These are phyloP conservation scores for Brachynemurus nebulosus DNA, from an alignment of 2,888 invertebrate species.

Conservation along the genomic window DNA sequence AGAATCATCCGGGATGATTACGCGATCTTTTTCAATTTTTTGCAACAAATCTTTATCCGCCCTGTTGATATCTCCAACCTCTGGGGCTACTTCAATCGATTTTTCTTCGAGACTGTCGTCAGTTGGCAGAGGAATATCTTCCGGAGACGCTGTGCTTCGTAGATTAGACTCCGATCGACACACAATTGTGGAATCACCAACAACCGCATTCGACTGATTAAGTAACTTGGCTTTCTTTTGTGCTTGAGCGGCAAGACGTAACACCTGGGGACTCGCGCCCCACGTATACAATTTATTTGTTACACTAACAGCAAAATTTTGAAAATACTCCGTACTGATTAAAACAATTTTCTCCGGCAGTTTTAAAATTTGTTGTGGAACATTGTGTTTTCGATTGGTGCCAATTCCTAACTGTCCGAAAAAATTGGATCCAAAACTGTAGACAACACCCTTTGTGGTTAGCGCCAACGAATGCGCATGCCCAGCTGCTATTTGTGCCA, in stretches of 20 bases:
- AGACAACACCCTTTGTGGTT: slow-evolving; percentile 52
- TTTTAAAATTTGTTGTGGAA: slow-evolving; percentile 41
- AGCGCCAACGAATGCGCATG: slow-evolving; percentile 60
- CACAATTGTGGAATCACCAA: slow-evolving; percentile 27
- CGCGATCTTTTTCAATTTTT: not conserved
- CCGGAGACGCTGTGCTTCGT: too few relatives aligned
- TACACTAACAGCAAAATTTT: slow-evolving; percentile 52
- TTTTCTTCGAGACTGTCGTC: not conserved
- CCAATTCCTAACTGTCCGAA: slow-evolving; percentile 64
- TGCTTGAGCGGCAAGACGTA: slow-evolving; percentile 50
- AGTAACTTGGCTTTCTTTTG: slow-evolving; percentile 40
- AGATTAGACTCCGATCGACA: too few relatives aligned
- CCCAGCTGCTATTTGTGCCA: slow-evolving; percentile 44
- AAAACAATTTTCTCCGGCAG: slow-evolving; percentile 37
- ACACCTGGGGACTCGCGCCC: slow-evolving; percentile 64
- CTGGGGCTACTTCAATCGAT: slow-evolving; percentile 6
- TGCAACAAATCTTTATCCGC: not conserved
- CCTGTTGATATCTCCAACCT: not conserved
- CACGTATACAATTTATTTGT: slow-evolving; percentile 55
- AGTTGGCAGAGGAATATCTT: slow-evolving; percentile 12
- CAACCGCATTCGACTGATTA: slow-evolving; percentile 26
- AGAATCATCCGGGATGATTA: too few relatives aligned
- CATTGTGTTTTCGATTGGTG: slow-evolving; percentile 42
- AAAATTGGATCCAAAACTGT: slow-evolving; percentile 54
- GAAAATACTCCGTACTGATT: slow-evolving; percentile 58